Percentiles rank a stretch among this genome's conserved stretches.
These are phyloP conservation scores for Rhinella marina DNA, from an alignment of 2,797 vertebrate species.

Conservation along the genomic window DNA sequence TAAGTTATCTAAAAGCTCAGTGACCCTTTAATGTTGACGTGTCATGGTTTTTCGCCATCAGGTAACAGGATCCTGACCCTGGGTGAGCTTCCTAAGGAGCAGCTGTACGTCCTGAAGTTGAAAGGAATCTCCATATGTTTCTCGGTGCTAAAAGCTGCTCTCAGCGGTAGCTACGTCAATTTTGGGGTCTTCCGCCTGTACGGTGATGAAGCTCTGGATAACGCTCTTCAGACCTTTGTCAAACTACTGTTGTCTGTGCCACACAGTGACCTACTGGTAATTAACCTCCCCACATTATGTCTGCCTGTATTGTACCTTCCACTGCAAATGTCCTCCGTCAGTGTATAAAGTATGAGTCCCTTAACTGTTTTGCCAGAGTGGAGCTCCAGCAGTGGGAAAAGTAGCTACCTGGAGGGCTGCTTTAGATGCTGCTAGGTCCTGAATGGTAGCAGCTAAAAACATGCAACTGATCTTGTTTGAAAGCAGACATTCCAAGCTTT, in stretches of 20 bases:
- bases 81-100: conserved; percentile 96
- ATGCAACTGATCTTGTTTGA: too few species aligned
- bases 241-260: conserved; percentile 97
- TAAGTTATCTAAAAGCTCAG: too few species aligned
- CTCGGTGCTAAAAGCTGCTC: conserved; percentile 97
- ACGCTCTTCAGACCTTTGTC: conserved; percentile 95
- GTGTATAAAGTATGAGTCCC: too few species aligned
- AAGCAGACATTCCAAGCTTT: too few species aligned
- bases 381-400: too few species aligned
- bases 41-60: conserved; percentile 62
- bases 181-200: conserved; percentile 98
- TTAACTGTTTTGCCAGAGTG: too few species aligned
- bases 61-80: conserved; percentile 95
- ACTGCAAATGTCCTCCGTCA: too few species aligned
- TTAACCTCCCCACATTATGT: background rate
- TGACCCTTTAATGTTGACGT: background rate
- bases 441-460: too few species aligned
- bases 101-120: conserved; percentile 94
- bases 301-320: too few species aligned
- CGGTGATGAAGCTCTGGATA: conserved; percentile 95
- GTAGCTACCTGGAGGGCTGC: too few species aligned
- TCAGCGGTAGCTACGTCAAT: conserved; percentile 97
- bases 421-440: too few species aligned
- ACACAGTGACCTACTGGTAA: conserved; percentile 93
- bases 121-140: conserved; percentile 98